Base-by-base conservation (phyloP, 2,797 vertebrate species). In the Pseudomugil tenellus region DNA sequence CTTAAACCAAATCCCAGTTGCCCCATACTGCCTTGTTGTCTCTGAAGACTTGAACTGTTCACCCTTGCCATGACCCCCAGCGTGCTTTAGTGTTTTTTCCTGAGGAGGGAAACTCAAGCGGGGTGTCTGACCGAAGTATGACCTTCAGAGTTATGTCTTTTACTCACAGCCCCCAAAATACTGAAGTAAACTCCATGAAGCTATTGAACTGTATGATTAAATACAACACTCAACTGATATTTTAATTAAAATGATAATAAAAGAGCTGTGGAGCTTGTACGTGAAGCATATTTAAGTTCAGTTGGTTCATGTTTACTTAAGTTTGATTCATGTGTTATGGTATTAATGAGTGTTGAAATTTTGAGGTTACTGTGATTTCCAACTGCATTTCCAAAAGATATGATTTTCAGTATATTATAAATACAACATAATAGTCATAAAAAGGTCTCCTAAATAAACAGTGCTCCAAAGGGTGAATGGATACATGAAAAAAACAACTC, bases 31-130 rank as follows among this genome's bases (percentile, higher is more conserved):
- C 46, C 55, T n/a, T 51, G 76, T 0, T 61, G 58, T 11, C 63
- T 52, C 51, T 55, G 19, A 63, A 31, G 59, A 54, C 64, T 70
- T 23, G 13, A 48, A 46, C 61, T 67, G 76, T 59, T 76, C 75
- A 84, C 51, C 63, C 34, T 60, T 58, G 51, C 29, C 56, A 43
- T 58, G 74, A 83, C 83, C 79, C n/a, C 63, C 17, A 39, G 70
- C 58, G 85, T 85, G 81, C 76, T 70, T 77, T 48, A 69, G 4
- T 67, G 43, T 81, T 81, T 63, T 58, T 62, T 70, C 70, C 65
- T 64, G 46, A 71, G 56, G 34, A 64, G 16, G 31, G 79, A 56
- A 85, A 85, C 67, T 77, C 60, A 34, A 79, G 51, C 63, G 63
- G 58, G 19, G 48, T 31, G 28, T 31, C 26, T 55, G 54, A 61